phyloP scores from a whole-genome alignment of 2,113 vertebrate species.

The Sinocyclocheilus anshuiensis region DNA sequence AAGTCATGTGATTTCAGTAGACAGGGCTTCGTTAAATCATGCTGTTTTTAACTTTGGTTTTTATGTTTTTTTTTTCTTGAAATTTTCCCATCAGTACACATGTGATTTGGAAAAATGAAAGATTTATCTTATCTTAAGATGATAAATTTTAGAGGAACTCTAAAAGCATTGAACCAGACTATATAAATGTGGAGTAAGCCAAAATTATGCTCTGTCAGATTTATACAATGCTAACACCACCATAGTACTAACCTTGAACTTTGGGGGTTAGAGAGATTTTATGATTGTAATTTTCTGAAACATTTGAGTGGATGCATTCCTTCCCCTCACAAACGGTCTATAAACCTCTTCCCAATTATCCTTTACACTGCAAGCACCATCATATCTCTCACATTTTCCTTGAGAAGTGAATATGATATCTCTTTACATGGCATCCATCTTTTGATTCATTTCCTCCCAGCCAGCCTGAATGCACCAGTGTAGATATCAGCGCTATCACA shows the following conservation, averaged over 20 bases:
- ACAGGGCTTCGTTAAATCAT: too few relatives aligned
- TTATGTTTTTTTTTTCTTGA: too few relatives aligned
- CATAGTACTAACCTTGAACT: slow-evolving; percentile 15
- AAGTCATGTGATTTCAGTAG: too few relatives aligned
- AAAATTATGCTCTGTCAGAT: neutral
- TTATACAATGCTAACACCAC: neutral
- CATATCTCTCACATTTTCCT: slow-evolving; percentile 61
- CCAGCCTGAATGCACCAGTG: slow-evolving; percentile 47
- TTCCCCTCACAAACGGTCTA: slow-evolving; percentile 63
- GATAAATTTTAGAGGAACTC: too few relatives aligned
- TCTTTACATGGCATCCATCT: slow-evolving; percentile 64
- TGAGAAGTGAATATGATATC: slow-evolving; percentile 67
- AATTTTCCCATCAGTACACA: too few relatives aligned
- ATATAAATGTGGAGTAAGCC: neutral
- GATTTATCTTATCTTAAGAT: too few relatives aligned
- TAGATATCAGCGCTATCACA: slow-evolving; percentile 49
- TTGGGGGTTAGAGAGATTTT: neutral
- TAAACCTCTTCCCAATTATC: slow-evolving; percentile 69
- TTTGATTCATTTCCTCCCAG: slow-evolving; percentile 53
- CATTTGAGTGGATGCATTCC: slow-evolving; percentile 25
- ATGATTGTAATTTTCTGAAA: slow-evolving; percentile 36
- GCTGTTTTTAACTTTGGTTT: too few relatives aligned
- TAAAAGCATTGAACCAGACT: too few relatives aligned
- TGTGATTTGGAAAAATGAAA: too few relatives aligned
- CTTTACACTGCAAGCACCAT: slow-evolving; percentile 65